Conservation (phyloP, 2,113 vertebrate species). For the Oryzias javanicus region DNA sequence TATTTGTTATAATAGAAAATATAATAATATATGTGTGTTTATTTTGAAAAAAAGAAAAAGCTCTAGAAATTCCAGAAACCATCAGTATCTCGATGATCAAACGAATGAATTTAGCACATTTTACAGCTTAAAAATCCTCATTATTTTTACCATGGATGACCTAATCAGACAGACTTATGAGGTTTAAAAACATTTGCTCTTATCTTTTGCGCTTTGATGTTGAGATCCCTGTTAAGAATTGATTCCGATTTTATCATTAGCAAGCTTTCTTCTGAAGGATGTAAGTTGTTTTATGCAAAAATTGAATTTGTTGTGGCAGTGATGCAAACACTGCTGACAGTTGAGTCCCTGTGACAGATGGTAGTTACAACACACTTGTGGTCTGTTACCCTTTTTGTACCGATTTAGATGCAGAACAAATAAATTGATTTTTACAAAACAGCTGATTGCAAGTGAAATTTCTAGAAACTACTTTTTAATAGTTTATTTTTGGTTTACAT, state of each 20-base stretch:
- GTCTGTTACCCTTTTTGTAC: no score
- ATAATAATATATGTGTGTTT: no score
- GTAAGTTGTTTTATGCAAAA: background rate
- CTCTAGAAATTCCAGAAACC: background rate
- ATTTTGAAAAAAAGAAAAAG: no score
- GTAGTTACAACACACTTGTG: no score
- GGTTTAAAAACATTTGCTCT: background rate
- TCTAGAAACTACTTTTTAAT: no score
- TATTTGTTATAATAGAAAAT: no score
- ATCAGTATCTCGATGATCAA: background rate
- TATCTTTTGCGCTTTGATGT: slow-evolving; percentile 1
- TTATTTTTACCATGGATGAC: background rate
- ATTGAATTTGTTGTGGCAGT: slow-evolving; percentile 11
- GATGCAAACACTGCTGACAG: slow-evolving; percentile 4
- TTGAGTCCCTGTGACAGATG: no score
- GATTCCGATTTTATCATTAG: slow-evolving; percentile 11
- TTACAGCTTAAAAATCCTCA: background rate
- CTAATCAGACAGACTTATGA: slow-evolving; percentile 9
- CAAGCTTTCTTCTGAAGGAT: slow-evolving; percentile 3
- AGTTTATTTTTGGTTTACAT: no score
- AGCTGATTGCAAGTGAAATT: no score
- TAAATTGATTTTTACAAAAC: no score
- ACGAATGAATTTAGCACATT: background rate
- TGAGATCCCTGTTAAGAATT: slow-evolving; percentile 13
- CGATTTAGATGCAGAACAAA: no score